A percentile compares a stretch with the other conserved stretches of the same genome.
Conservation (phyloP, 2,113 vertebrate species). For the Dromiciops gliroides region DNA sequence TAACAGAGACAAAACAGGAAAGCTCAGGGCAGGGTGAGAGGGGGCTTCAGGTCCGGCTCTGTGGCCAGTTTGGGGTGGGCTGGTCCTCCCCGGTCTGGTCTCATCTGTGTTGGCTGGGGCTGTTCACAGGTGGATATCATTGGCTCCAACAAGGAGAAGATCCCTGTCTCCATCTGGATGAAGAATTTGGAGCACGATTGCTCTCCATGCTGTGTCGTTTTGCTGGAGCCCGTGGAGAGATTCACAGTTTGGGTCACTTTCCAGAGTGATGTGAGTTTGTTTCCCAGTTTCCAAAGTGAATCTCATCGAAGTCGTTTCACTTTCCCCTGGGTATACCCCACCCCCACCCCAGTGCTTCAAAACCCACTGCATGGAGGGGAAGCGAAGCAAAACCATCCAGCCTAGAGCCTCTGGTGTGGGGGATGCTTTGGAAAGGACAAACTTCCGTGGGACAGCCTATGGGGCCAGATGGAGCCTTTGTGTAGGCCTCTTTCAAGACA, state of each 20-base stretch:
- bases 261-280: conserved; percentile 85
- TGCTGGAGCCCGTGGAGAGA: conserved; percentile 91
- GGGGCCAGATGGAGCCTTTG: no score
- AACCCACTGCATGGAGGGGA: fast-evolving
- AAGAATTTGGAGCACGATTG: conserved; percentile 78
- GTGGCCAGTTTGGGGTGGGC: background rate
- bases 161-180: conserved; percentile 89
- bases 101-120: background rate
- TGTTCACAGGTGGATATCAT: conserved; percentile 87
- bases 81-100: no score
- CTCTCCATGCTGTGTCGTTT: conserved; percentile 82
- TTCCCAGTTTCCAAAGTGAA: fast-evolving
- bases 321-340: background rate
- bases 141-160: conserved; percentile 81
- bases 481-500: no score
- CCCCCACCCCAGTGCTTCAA: fast-evolving
- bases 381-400: background rate
- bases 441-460: no score
- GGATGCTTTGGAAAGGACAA: no score
- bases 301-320: background rate
- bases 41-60: no score
- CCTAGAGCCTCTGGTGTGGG: background rate
- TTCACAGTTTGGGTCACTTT: conserved; percentile 89
- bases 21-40: no score
- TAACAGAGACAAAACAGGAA: no score